phyloP scores from a whole-genome alignment of 2,888 invertebrate species.

The Stomorhina lunata region DNA sequence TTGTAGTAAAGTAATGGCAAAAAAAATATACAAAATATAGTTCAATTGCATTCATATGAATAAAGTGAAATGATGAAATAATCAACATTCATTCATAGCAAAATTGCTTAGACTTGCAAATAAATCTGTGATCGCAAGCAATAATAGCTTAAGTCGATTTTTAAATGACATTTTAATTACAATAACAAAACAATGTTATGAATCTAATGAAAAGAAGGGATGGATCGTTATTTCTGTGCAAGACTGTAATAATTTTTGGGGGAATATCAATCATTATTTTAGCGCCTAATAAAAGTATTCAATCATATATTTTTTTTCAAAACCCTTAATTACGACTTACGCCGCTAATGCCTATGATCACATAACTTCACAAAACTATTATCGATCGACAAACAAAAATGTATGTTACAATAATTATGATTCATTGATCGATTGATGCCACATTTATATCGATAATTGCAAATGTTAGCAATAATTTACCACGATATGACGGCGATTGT shows the following conservation, averaged over 20 bases:
- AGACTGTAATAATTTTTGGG: no score
- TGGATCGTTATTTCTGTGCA: no score
- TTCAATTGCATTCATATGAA: conserved; percentile 36
- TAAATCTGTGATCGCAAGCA: no score
- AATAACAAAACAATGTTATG: no score
- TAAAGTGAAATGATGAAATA: conserved; percentile 33
- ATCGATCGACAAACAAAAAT: neutral
- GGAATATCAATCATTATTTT: no score
- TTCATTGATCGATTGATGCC: conserved; percentile 51
- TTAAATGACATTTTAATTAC: no score
- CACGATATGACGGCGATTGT: neutral
- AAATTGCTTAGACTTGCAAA: neutral
- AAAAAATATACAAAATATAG: conserved; percentile 2
- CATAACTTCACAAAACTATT: neutral
- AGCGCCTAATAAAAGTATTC: no score
- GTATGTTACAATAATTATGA: conserved; percentile 52
- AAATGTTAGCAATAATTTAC: conserved; percentile 39
- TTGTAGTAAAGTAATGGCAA: conserved; percentile 38
- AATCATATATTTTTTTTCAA: no score
- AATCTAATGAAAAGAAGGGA: no score
- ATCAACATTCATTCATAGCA: conserved; percentile 19
- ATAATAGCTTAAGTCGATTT: no score
- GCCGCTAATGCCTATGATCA: no score
- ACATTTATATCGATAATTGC: conserved; percentile 40
- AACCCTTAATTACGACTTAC: no score